Conservation (phyloP, 2,888 invertebrate genomes). For the Brachynemurus nebulosus region DNA sequence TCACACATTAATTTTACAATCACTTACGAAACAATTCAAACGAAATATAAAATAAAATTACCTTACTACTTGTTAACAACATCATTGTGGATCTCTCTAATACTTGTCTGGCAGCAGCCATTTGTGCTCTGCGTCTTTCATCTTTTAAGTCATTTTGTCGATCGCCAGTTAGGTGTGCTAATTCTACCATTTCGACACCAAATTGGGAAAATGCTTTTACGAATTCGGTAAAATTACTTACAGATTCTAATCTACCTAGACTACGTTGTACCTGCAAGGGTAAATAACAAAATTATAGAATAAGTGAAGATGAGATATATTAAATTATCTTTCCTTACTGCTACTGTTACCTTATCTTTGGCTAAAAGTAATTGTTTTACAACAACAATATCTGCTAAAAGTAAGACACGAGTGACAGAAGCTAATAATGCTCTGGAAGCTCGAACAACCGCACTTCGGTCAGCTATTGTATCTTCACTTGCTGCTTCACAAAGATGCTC, state of each 20-base stretch:
- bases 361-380: constrained; percentile 91
- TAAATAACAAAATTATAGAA: neutral
- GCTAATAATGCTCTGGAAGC: constrained; percentile 87
- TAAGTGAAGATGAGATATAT: no score
- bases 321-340: no score
- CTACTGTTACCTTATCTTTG: constrained; percentile 88
- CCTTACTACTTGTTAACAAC: constrained; percentile 92
- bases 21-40: neutral
- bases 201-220: constrained; percentile 98
- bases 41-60: constrained; percentile 26
- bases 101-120: constrained; percentile 89
- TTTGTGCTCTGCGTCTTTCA: constrained; percentile 88
- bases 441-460: constrained; percentile 64
- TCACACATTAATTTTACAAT: neutral
- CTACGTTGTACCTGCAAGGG: constrained; percentile 60
- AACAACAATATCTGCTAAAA: constrained; percentile 94
- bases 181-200: constrained; percentile 96
- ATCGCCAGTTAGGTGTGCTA: constrained; percentile 84
- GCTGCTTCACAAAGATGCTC: constrained; percentile 79
- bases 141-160: constrained; percentile 77
- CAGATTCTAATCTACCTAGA: constrained; percentile 71
- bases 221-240: constrained; percentile 90
- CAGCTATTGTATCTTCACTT: constrained; percentile 44
- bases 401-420: constrained; percentile 87
- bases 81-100: constrained; percentile 93